A percentile compares a stretch with the other conserved stretches of the same genome.
Conservation (phyloP, 2,888 invertebrate species). For the Leptinotarsa peninsularis region DNA sequence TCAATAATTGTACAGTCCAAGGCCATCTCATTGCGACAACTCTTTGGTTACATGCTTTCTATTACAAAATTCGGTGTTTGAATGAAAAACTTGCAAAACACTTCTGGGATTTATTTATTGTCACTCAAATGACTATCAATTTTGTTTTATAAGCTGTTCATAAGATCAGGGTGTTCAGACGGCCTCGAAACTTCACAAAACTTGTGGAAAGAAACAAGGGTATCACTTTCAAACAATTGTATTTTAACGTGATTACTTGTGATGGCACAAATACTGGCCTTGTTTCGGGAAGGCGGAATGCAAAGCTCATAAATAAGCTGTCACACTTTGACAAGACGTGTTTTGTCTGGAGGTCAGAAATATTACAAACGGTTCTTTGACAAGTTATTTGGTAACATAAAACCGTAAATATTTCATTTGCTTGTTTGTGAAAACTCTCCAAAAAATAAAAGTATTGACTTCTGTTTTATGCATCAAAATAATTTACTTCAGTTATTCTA, state of each 20-base stretch:
- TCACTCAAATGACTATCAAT: too few relatives aligned
- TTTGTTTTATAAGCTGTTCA: too few relatives aligned
- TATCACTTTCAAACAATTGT: conserved; percentile 2
- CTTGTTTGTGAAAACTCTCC: too few relatives aligned
- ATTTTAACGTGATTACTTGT: background rate
- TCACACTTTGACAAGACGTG: conserved; percentile 1
- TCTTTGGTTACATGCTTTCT: conserved; percentile 11
- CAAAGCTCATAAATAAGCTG: conserved; percentile 6
- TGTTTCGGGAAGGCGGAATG: background rate
- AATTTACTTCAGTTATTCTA: too few relatives aligned
- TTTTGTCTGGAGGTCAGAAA: background rate
- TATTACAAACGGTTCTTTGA: background rate
- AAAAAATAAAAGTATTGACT: too few relatives aligned
- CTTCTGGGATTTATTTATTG: too few relatives aligned
- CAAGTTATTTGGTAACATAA: background rate
- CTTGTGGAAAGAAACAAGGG: background rate
- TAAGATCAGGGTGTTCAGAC: background rate
- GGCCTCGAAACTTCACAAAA: background rate
- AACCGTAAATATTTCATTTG: too few relatives aligned
- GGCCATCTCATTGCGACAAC: background rate
- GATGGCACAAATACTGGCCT: background rate
- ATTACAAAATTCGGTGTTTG: conserved; percentile 5
- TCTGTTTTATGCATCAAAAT: too few relatives aligned
- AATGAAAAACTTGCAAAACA: conserved; percentile 5
- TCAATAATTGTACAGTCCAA: background rate